phyloP scores from a whole-genome alignment of 2,113 vertebrate species.

The Anguilla japonica region DNA sequence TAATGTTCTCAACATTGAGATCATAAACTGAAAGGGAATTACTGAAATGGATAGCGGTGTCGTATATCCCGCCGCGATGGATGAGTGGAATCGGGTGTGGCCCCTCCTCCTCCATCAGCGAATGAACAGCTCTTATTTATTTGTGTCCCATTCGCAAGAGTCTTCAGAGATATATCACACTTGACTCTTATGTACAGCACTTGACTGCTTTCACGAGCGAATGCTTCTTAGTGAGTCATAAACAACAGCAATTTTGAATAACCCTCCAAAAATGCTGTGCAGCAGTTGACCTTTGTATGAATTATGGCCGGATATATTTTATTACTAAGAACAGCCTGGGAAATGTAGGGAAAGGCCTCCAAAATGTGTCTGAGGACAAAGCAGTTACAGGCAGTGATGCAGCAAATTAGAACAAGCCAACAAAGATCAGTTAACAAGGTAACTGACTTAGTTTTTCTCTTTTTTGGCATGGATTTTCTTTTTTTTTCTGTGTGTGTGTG shows the following conservation, averaged over 20 bases:
- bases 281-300: no score
- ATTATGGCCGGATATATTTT: conserved; percentile 7
- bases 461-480: neutral
- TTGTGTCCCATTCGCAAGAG: neutral
- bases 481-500: neutral
- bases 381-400: conserved; percentile 33
- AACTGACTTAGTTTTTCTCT: neutral
- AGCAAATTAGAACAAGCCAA: conserved; percentile 41
- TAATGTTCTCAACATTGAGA: no score
- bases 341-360: conserved; percentile 27
- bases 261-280: no score
- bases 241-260: no score
- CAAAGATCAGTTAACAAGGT: neutral
- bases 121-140: no score
- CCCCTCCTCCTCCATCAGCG: no score
- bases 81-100: neutral
- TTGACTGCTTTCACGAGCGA: no score
- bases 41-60: no score
- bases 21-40: no score
- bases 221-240: no score
- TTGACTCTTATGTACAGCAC: neutral
- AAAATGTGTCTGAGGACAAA: conserved; percentile 26
- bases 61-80: no score
- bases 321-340: conserved; percentile 25
- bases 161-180: neutral